These are phyloP conservation scores for Paramuricea clavata DNA, from an alignment of 92 coral and sea anemone genomes.

Conservation along the genomic window DNA sequence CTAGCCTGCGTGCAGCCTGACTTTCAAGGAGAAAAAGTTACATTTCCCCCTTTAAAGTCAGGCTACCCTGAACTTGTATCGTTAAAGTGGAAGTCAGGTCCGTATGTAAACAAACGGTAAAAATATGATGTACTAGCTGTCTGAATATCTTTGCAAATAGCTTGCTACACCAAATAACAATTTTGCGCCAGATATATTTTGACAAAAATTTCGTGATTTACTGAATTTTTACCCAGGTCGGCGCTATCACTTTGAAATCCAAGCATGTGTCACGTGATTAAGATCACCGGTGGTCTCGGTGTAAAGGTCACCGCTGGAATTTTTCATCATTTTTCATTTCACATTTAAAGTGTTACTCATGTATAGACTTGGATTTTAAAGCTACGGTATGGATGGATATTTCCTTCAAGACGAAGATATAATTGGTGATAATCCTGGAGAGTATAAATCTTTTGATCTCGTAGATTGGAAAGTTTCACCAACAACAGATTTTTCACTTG, in stretches of 20 bases:
- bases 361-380: neutral
- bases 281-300: neutral
- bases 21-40: too few relatives aligned
- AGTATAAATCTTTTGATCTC: constrained; percentile 10
- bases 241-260: neutral
- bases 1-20: too few relatives aligned
- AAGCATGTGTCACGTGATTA: neutral
- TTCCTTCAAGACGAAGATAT: constrained; percentile 11
- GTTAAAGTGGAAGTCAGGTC: too few relatives aligned
- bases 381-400: constrained; percentile 2
- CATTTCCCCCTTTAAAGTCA: too few relatives aligned
- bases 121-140: too few relatives aligned
- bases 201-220: too few relatives aligned
- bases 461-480: constrained; percentile 29
- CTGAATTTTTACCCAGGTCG: too few relatives aligned
- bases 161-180: too few relatives aligned
- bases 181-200: too few relatives aligned
- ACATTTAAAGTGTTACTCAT: neutral
- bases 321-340: neutral
- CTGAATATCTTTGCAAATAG: too few relatives aligned
- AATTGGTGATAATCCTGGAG: neutral
- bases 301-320: neutral
- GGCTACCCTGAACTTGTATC: too few relatives aligned
- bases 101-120: too few relatives aligned
- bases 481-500: constrained; percentile 4